Evolutionary conservation across 2,888 invertebrate species (phyloP).

Genomic region (Hemistola chrysoprasaria): DNA sequence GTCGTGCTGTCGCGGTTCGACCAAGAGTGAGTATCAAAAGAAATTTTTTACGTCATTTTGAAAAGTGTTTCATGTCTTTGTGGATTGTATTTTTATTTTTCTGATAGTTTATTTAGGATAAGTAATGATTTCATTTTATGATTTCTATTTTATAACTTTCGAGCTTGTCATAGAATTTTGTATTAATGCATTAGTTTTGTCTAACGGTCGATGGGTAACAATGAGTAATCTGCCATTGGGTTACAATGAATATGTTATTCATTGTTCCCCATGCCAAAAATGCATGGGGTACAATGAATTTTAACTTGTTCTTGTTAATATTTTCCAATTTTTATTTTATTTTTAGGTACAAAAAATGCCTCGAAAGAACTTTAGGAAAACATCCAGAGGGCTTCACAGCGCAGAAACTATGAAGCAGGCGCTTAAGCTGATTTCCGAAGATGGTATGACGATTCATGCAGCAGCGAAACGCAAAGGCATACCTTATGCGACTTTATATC

Average conservation of each 20-base stretch:
- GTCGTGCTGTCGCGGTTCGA: too few relatives aligned
- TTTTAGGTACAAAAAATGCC: slow-evolving; percentile 8
- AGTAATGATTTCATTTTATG: too few relatives aligned
- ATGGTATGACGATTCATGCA: slow-evolving; percentile 5
- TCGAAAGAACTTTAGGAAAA: slow-evolving; percentile 4
- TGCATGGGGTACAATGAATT: background rate
- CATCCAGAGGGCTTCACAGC: slow-evolving; percentile 6
- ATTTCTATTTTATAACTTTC: too few relatives aligned
- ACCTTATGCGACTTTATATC: slow-evolving; percentile 8
- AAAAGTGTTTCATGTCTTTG: background rate
- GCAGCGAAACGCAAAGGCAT: slow-evolving; percentile 7
- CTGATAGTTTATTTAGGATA: background rate
- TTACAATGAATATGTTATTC: background rate
- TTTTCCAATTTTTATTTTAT: background rate
- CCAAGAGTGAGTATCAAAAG: too few relatives aligned
- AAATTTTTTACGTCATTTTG: slow-evolving; percentile 3
- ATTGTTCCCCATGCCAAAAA: background rate
- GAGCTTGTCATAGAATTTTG: too few relatives aligned
- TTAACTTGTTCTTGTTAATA: background rate
- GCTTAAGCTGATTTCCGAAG: slow-evolving; percentile 6
- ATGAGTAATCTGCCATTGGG: background rate
- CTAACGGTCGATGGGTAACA: background rate
- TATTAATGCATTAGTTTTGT: background rate
- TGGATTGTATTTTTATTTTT: background rate
- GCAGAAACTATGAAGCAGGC: slow-evolving; percentile 8